Evolutionary conservation across 2,888 invertebrate species (phyloP).

Genomic region (Eulithis prunata): DNA sequence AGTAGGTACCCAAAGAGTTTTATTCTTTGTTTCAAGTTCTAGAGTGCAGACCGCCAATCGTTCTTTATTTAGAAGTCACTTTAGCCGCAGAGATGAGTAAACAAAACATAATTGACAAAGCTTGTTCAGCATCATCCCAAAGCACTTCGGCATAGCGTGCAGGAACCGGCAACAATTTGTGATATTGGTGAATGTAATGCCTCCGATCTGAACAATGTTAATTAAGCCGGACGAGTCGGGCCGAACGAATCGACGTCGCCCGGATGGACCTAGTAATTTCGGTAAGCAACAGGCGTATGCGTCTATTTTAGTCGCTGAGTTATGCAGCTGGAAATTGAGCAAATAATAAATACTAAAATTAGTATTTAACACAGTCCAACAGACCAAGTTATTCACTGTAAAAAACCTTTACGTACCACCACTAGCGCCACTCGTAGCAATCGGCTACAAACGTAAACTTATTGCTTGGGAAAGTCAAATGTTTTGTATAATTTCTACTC

Average conservation of each 20-base stretch:
- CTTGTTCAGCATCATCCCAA: not conserved
- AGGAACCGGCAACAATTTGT: constrained; percentile 21
- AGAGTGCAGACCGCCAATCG: too few species aligned
- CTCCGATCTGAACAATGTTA: constrained; percentile 20
- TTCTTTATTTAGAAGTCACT: too few species aligned
- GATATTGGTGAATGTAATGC: constrained; percentile 18
- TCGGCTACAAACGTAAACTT: not conserved
- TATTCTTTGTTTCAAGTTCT: too few species aligned
- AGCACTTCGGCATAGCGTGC: constrained; percentile 15
- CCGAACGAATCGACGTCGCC: constrained; percentile 9
- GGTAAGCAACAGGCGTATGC: constrained; percentile 20
- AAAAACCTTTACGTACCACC: too few species aligned
- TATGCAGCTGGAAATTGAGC: constrained; percentile 20
- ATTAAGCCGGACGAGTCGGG: constrained; percentile 15
- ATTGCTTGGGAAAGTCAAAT: too few species aligned
- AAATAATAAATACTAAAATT: not conserved
- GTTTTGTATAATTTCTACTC: too few species aligned
- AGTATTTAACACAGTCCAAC: not conserved
- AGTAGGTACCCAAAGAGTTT: too few species aligned
- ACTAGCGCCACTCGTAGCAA: constrained; percentile 6
- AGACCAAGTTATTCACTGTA: not conserved
- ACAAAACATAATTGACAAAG: not conserved
- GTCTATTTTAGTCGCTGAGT: constrained; percentile 12
- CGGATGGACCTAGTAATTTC: constrained; percentile 19
- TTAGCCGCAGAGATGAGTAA: too few species aligned